Evolutionary conservation across 2,797 vertebrate genomes (phyloP).

Genomic region (Anas bahamensis): DNA sequence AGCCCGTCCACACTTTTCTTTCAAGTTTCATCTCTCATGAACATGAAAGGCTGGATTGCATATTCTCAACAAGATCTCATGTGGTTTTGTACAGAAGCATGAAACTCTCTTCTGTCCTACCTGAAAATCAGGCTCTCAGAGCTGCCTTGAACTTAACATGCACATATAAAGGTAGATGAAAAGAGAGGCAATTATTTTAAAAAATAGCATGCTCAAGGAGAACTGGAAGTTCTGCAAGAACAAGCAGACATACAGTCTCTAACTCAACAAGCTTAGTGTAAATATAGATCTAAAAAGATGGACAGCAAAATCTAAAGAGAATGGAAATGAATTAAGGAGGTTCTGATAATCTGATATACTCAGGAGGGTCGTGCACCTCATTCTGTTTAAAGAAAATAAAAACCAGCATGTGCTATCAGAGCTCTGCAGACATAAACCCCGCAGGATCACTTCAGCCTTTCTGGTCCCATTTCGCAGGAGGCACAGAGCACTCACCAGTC

Average conservation of each 20-base stretch:
- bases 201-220: background rate
- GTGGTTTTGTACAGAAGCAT: background rate
- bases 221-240: background rate
- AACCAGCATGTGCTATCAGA: background rate
- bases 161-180: background rate
- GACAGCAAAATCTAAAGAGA: background rate
- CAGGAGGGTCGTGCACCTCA: accelerated
- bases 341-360: background rate
- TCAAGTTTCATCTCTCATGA: background rate
- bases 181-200: background rate
- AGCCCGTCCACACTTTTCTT: background rate
- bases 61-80: background rate
- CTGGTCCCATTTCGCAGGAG: accelerated
- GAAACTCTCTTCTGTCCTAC: background rate
- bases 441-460: background rate
- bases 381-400: background rate
- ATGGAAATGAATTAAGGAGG: background rate
- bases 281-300: accelerated
- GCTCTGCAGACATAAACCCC: accelerated
- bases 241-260: background rate
- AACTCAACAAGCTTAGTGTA: background rate
- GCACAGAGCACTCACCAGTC: conserved; percentile 88
- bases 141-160: background rate
- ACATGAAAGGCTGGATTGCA: background rate
- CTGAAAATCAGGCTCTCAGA: background rate